Evolutionary conservation across 2,888 invertebrate species (phyloP).

Genomic region (Sarcophaga variegata): DNA sequence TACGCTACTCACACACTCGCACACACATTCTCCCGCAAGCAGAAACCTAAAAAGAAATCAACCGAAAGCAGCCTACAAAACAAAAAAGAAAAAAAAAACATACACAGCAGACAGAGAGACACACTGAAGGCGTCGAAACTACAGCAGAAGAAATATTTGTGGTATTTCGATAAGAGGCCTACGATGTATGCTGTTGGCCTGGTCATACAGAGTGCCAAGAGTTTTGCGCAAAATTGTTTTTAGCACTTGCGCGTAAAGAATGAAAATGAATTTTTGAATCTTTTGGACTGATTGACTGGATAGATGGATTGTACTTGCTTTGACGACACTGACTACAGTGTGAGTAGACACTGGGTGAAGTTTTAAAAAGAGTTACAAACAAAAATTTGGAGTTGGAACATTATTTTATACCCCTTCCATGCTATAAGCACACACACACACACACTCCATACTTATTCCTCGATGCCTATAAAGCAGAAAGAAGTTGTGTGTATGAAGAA

Average conservation of each 20-base stretch:
- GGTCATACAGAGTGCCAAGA: constrained; percentile 81
- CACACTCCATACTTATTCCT: too few species aligned
- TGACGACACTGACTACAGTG: background rate
- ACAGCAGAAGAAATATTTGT: constrained; percentile 36
- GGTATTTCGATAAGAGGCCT: constrained; percentile 57
- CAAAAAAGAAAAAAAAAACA: background rate
- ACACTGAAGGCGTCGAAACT: background rate
- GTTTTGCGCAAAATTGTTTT: constrained; percentile 80
- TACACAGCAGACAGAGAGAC: too few species aligned
- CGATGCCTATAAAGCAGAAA: too few species aligned
- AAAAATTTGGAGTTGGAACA: background rate
- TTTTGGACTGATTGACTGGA: background rate
- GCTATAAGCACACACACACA: background rate
- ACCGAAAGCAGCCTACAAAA: constrained; percentile 3
- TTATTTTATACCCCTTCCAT: background rate
- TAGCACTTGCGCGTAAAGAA: constrained; percentile 67
- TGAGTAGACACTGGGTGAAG: background rate
- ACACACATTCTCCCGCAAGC: background rate
- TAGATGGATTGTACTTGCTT: background rate
- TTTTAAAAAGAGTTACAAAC: too few species aligned
- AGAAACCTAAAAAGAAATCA: constrained; percentile 70
- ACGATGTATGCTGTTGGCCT: constrained; percentile 76
- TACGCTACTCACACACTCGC: background rate
- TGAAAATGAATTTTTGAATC: background rate
- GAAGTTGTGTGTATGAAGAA: background rate